Evolutionary conservation across 2,888 invertebrate species (phyloP).

Genomic region (Amphipyra tragopoginis): DNA sequence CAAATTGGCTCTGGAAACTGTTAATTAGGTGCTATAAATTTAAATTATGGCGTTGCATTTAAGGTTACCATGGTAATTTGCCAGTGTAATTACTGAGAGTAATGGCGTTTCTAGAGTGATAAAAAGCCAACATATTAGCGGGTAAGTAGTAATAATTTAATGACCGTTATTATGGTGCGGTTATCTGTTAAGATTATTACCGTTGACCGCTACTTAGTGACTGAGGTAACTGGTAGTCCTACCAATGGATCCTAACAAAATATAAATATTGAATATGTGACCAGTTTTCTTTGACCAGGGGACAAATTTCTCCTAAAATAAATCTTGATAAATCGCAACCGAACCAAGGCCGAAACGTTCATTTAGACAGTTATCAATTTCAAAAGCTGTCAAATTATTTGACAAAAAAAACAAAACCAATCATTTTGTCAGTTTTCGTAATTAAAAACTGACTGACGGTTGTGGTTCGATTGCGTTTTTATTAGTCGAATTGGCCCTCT

Average conservation of each 20-base stretch:
- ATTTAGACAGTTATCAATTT: too few relatives aligned
- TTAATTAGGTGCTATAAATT: conserved; percentile 39
- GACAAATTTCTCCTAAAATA: too few relatives aligned
- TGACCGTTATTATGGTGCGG: conserved; percentile 37
- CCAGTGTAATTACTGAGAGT: conserved; percentile 46
- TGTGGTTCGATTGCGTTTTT: too few relatives aligned
- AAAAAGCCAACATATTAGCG: conserved; percentile 46
- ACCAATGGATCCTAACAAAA: conserved; percentile 11
- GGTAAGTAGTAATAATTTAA: conserved; percentile 41
- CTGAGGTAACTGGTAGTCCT: conserved; percentile 16
- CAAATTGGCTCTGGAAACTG: conserved; percentile 9
- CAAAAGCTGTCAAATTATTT: too few relatives aligned
- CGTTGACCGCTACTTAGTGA: conserved; percentile 34
- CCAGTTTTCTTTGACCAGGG: too few relatives aligned
- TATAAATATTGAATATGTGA: too few relatives aligned
- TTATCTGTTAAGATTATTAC: conserved; percentile 42
- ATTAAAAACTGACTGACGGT: too few relatives aligned
- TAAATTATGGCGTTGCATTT: conserved; percentile 21
- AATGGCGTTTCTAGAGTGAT: conserved; percentile 47
- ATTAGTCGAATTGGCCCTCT: too few relatives aligned
- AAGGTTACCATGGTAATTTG: conserved; percentile 44
- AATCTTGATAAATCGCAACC: too few relatives aligned
- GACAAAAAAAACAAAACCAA: too few relatives aligned
- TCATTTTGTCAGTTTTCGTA: too few relatives aligned
- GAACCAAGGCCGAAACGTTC: too few relatives aligned